Evolutionary conservation across 1,140 invertebrate species (phyloP).

Genomic region (Calosoma granatense): DNA sequence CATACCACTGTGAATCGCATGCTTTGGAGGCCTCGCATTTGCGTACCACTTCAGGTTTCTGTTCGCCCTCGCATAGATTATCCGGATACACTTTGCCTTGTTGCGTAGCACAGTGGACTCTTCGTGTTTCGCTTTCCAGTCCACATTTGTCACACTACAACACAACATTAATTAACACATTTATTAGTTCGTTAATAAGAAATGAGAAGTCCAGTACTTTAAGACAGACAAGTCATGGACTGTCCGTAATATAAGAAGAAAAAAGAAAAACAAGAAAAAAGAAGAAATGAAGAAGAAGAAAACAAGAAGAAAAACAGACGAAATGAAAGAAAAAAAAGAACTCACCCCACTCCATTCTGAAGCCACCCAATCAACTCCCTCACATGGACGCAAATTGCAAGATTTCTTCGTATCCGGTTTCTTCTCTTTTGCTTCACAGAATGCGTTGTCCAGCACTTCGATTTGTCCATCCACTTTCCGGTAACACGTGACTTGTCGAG

Average conservation of each 20-base stretch:
- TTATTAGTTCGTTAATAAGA: background rate
- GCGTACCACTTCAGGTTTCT: conserved; percentile 47
- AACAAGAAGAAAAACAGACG: conserved; percentile 13
- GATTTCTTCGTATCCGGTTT: conserved; percentile 57
- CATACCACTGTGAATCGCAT: conserved; percentile 76
- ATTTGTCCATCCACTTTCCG: conserved; percentile 57
- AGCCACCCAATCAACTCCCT: conserved; percentile 83
- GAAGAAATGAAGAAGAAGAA: no score
- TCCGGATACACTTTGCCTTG: conserved; percentile 60
- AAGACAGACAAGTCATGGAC: conserved; percentile 14
- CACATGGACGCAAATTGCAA: conserved; percentile 74
- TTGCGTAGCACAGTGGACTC: conserved; percentile 61
- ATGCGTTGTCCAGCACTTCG: conserved; percentile 56
- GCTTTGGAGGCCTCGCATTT: conserved; percentile 45
- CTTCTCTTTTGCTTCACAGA: conserved; percentile 49
- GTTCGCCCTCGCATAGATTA: conserved; percentile 47
- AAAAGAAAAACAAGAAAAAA: no score
- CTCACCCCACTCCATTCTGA: conserved; percentile 84
- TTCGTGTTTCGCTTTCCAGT: conserved; percentile 59
- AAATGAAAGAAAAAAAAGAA: no score
- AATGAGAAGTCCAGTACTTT: no score
- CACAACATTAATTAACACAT: conserved; percentile 15
- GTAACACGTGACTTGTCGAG: conserved; percentile 62
- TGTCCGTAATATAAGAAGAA: no score
- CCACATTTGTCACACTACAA: conserved; percentile 40